Evolutionary conservation across 1,140 invertebrate species (phyloP).

Genomic region (Ostrea edulis): DNA sequence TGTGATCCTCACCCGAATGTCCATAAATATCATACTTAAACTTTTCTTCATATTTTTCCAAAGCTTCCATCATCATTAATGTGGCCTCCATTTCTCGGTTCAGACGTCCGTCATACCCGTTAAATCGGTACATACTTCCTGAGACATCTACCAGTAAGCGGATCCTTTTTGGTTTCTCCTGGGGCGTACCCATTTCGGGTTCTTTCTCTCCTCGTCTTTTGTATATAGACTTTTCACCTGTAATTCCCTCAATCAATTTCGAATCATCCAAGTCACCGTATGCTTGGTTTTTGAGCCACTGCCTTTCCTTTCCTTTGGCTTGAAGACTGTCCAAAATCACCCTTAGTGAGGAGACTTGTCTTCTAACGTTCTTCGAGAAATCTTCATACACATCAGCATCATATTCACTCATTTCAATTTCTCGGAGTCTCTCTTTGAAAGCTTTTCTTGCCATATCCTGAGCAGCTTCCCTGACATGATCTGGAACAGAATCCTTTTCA

Average conservation of each 20-base stretch:
- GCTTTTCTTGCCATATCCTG: constrained; percentile 94
- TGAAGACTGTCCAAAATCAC: constrained; percentile 85
- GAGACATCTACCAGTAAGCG: constrained; percentile 92
- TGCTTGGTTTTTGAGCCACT: constrained; percentile 90
- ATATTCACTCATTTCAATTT: constrained; percentile 97
- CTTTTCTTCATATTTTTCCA: constrained; percentile 93
- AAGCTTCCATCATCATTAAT: constrained; percentile 95
- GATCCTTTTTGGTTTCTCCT: constrained; percentile 87
- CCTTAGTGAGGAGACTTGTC: constrained; percentile 82
- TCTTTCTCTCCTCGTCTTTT: constrained; percentile 88
- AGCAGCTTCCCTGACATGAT: constrained; percentile 89
- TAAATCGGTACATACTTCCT: constrained; percentile 98
- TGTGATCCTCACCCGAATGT: constrained; percentile 94
- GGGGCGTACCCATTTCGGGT: constrained; percentile 76
- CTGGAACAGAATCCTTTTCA: constrained; percentile 94
- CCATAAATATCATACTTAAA: constrained; percentile 95
- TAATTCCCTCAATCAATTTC: constrained; percentile 95
- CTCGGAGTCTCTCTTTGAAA: constrained; percentile 91
- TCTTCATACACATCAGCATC: constrained; percentile 93
- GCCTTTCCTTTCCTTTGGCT: constrained; percentile 95
- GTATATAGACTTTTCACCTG: constrained; percentile 96
- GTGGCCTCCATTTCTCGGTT: constrained; percentile 95
- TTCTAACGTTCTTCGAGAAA: constrained; percentile 88
- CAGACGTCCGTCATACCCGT: constrained; percentile 94
- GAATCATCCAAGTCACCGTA: constrained; percentile 96